These are phyloP conservation scores for Erpetoichthys calabaricus DNA, from an alignment of 2,797 vertebrate genomes.

Conservation along the genomic window DNA sequence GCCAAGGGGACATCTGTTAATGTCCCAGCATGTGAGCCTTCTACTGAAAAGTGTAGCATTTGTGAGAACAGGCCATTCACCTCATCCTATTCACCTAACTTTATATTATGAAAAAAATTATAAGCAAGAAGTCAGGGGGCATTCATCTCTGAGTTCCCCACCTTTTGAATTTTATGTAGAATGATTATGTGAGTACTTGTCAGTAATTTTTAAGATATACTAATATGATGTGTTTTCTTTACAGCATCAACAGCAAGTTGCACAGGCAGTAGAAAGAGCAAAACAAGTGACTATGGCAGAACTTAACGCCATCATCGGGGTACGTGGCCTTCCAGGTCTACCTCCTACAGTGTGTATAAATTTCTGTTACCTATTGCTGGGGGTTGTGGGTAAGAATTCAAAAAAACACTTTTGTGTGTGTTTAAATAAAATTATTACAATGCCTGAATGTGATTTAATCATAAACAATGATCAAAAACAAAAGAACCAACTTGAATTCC, in stretches of 20 bases:
- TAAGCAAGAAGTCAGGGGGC: too few species aligned
- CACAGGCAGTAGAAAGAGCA: constrained; percentile 87
- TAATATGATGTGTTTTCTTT: too few species aligned
- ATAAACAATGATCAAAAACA: too few species aligned
- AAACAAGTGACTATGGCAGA: constrained; percentile 98
- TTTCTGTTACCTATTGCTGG: constrained; percentile 48
- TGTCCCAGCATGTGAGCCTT: constrained; percentile 41
- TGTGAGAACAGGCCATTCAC: constrained; percentile 21
- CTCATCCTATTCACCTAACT: too few species aligned
- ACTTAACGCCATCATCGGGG: constrained; percentile 92
- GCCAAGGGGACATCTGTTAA: constrained; percentile 53
- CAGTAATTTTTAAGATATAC: too few species aligned
- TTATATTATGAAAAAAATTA: too few species aligned
- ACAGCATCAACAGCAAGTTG: constrained; percentile 93
- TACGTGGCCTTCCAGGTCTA: constrained; percentile 91
- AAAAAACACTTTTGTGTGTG: not conserved
- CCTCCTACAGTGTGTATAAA: constrained; percentile 87
- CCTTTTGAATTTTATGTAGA: too few species aligned
- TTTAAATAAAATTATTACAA: too few species aligned
- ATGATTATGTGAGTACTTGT: too few species aligned
- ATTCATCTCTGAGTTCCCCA: too few species aligned
- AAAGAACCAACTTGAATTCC: too few species aligned
- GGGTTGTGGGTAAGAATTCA: not conserved
- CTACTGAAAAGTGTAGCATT: constrained; percentile 37
- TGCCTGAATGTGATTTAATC: too few species aligned